These are phyloP conservation scores for Mellilla xanthometata DNA, from an alignment of 2,888 invertebrate genomes.

Conservation along the genomic window DNA sequence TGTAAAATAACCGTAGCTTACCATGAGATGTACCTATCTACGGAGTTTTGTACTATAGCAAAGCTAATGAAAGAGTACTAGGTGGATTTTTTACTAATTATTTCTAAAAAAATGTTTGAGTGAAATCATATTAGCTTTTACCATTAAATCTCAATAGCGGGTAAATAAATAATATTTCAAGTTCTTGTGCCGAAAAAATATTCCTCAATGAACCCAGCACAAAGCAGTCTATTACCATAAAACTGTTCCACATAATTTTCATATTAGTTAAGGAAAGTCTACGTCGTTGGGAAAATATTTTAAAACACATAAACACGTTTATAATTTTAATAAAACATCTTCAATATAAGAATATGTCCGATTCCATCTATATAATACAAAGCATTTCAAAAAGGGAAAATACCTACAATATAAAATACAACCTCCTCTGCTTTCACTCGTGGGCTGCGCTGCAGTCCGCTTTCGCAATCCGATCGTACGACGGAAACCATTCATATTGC, in stretches of 20 bases:
- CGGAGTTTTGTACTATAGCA: background rate
- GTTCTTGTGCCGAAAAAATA: too few relatives aligned
- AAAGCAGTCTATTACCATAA: too few relatives aligned
- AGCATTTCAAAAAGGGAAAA: constrained; percentile 77
- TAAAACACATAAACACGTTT: constrained; percentile 52
- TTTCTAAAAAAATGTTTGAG: too few relatives aligned
- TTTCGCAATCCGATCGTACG: constrained; percentile 47
- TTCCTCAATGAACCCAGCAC: too few relatives aligned
- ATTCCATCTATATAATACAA: constrained; percentile 81
- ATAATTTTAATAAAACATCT: constrained; percentile 79
- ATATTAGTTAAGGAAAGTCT: too few relatives aligned
- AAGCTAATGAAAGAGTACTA: too few relatives aligned
- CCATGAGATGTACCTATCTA: constrained; percentile 3
- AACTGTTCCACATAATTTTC: too few relatives aligned
- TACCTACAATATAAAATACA: constrained; percentile 77
- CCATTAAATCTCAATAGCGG: too few relatives aligned
- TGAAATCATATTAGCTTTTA: too few relatives aligned
- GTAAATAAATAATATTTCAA: too few relatives aligned
- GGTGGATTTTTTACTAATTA: too few relatives aligned
- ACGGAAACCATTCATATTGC: constrained; percentile 2
- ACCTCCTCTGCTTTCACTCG: constrained; percentile 47
- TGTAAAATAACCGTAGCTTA: constrained; percentile 27
- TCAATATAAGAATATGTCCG: constrained; percentile 82
- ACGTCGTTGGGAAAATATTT: too few relatives aligned
- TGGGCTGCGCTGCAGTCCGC: constrained; percentile 36